Conservation (phyloP, 2,888 invertebrate genomes). For the Mellilla xanthometata region DNA sequence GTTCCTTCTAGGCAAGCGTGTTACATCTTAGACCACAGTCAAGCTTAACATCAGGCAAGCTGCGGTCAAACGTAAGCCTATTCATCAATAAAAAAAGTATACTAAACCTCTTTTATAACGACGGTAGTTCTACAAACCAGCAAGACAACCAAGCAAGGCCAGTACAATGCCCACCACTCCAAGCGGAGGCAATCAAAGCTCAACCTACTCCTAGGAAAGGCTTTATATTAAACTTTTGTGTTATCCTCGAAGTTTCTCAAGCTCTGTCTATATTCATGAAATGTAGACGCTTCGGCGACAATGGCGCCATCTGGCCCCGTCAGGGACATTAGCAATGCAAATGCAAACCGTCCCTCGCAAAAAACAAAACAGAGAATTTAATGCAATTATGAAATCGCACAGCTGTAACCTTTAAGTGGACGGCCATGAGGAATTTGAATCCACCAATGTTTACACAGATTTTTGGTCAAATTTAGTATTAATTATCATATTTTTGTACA, state of each 20-base stretch:
- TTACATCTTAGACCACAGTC: too few relatives aligned
- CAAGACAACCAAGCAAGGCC: background rate
- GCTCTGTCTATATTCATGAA: conserved; percentile 25
- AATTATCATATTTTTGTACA: too few relatives aligned
- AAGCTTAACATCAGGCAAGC: too few relatives aligned
- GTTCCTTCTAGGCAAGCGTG: too few relatives aligned
- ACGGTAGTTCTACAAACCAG: too few relatives aligned
- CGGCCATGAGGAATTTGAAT: conserved; percentile 7
- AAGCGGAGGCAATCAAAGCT: conserved; percentile 9
- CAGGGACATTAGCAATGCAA: conserved; percentile 47
- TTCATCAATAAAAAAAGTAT: too few relatives aligned
- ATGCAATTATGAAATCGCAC: conserved; percentile 45
- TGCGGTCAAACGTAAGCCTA: too few relatives aligned
- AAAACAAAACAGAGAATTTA: conserved; percentile 49
- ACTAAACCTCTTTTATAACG: too few relatives aligned
- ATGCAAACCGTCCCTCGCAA: conserved; percentile 35
- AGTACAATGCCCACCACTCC: background rate
- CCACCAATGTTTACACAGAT: too few relatives aligned
- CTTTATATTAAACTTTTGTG: conserved; percentile 17
- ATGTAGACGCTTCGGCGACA: conserved; percentile 35
- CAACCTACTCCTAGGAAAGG: conserved; percentile 5
- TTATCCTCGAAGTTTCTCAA: conserved; percentile 15
- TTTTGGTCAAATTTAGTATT: too few relatives aligned
- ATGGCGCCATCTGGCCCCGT: conserved; percentile 41
- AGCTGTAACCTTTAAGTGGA: conserved; percentile 34